These are phyloP conservation scores for Eulemur coronatus DNA, from an alignment of 2,797 vertebrate genomes.

Conservation along the genomic window DNA sequence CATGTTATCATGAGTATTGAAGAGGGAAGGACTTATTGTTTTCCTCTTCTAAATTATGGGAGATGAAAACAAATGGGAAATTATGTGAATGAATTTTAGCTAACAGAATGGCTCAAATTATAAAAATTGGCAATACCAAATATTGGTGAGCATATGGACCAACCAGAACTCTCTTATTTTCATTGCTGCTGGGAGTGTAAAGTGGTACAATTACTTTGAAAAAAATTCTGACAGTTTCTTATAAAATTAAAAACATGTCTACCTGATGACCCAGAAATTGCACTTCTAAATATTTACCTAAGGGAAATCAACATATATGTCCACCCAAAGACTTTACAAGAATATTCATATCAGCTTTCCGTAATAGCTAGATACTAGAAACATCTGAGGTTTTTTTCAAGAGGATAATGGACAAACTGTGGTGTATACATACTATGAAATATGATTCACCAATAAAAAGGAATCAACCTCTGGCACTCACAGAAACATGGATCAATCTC, in stretches of 20 bases:
- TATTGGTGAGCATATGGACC: background rate
- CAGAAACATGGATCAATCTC: background rate
- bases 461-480: background rate
- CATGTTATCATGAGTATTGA: background rate
- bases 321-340: background rate
- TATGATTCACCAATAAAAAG: background rate
- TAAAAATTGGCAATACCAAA: background rate
- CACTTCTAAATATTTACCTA: background rate
- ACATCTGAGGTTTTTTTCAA: background rate
- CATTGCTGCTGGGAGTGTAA: background rate
- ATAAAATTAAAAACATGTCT: background rate
- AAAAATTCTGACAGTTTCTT: background rate
- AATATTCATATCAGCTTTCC: background rate
- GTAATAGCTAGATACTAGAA: background rate
- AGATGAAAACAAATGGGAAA: background rate
- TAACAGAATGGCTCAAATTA: background rate
- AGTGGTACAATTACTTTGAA: background rate
- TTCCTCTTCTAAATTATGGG: background rate
- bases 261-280: background rate
- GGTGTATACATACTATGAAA: background rate
- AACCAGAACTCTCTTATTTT: background rate
- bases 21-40: background rate
- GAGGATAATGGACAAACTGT: background rate
- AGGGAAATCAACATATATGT: background rate
- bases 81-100: background rate